Evolutionary conservation across 1,140 invertebrate species (phyloP), one percentile per base, ranked within the genome.

Genomic region (Andricus grossulariae): DNA sequence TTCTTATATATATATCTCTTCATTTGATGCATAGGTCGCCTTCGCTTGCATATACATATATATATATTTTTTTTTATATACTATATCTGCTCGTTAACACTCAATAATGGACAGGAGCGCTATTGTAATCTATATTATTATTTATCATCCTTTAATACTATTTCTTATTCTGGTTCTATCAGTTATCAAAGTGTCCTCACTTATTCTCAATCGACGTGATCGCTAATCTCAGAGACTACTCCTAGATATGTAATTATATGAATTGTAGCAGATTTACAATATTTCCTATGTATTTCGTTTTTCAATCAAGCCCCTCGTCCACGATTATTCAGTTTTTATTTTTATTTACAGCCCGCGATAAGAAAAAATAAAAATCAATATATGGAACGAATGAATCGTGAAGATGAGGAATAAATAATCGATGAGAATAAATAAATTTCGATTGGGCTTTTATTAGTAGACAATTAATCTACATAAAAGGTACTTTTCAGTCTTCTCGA

Each of bases 1-100:
- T 32, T 21, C 57, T 66, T 32, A 45, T 66, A 78, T 78, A 74
- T 75, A 78, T 78, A 74, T 75, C 72, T 80, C 6, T 39, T 39
- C 19, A 84, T 76, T 82, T 50, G 78, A 78, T 76, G 78, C 75
- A 77, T 76, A 76, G 74, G 39, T 54, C 74, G 76, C 21, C 72
- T 80, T 54, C 72, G 60, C 51, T 72, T 50, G 39, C 25, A 39
- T 80, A 77, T 45, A 80, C 71, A 73, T 74, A 80, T 82, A 70
- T 50, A 60, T 51, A n/a, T n/a, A n/a, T n/a, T n/a, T n/a, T n/a
- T 75, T 70, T 60, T 60, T 39, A 39, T 66, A 39, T 66, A 15
- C 32, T 66, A 66, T 66, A 66, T 66, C 60, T 66, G 60, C 60
- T 39, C 16, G 39, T 66, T 66, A 66, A 66, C 60, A 66, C 60